Evolutionary conservation across 2,888 invertebrate genomes (phyloP).

Genomic region (Tetropium fuscum): DNA sequence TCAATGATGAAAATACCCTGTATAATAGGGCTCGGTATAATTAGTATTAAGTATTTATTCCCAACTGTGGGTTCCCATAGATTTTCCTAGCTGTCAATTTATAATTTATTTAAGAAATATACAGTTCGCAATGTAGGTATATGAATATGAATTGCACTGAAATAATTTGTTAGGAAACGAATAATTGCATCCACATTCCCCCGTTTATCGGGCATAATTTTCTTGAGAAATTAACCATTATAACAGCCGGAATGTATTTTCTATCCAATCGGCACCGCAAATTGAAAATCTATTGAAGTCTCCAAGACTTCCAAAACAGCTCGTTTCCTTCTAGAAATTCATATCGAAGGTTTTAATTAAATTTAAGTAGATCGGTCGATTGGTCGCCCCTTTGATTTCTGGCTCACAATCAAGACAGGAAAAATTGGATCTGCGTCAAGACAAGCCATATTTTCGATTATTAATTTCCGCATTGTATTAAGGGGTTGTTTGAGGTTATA

Average conservation of each 20-base stretch:
- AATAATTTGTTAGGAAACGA: too few relatives aligned
- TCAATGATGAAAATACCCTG: too few relatives aligned
- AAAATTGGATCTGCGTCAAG: slow-evolving; percentile 33
- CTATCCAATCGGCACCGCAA: slow-evolving; percentile 35
- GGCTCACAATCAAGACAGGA: slow-evolving; percentile 17
- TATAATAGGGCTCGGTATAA: too few relatives aligned
- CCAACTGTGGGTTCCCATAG: too few relatives aligned
- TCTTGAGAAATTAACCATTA: slow-evolving; percentile 25
- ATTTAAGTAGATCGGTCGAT: slow-evolving; percentile 27
- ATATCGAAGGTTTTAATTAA: slow-evolving; percentile 41
- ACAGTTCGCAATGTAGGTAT: too few relatives aligned
- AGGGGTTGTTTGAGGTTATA: too few relatives aligned
- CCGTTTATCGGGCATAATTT: too few relatives aligned
- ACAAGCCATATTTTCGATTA: slow-evolving; percentile 26
- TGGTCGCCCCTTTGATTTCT: slow-evolving; percentile 31
- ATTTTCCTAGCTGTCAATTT: too few relatives aligned
- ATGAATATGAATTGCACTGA: too few relatives aligned
- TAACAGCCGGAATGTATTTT: slow-evolving; percentile 36
- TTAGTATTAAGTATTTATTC: too few relatives aligned
- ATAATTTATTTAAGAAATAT: too few relatives aligned
- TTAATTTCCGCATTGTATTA: slow-evolving; percentile 31
- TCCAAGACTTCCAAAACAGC: slow-evolving; percentile 19
- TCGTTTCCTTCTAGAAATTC: slow-evolving; percentile 33
- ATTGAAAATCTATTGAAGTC: slow-evolving; percentile 37
- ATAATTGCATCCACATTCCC: too few relatives aligned